Evolutionary conservation across 2,113 vertebrate genomes (phyloP).

Genomic region (Amphiprion ocellaris): DNA sequence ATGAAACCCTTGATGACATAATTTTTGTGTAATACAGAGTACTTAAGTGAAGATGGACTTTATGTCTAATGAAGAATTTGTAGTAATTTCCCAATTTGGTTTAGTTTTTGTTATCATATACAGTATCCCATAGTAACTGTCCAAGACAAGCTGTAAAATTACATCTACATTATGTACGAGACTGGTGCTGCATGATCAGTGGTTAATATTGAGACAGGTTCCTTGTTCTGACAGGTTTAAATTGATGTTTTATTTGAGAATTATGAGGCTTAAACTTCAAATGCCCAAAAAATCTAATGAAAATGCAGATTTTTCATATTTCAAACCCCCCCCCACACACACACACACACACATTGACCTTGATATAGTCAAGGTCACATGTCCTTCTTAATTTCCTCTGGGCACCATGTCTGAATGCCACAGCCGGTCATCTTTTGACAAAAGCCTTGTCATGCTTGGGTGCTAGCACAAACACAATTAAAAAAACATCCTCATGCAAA

Average conservation of each 20-base stretch:
- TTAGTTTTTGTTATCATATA: conserved; percentile 13
- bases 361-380: neutral
- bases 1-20: too few species aligned
- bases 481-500: conserved; percentile 59
- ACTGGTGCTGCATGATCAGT: too few species aligned
- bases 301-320: too few species aligned
- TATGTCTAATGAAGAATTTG: neutral
- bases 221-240: too few species aligned
- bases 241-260: too few species aligned
- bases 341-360: neutral
- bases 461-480: conserved; percentile 64
- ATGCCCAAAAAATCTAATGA: too few species aligned
- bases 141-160: conserved; percentile 2
- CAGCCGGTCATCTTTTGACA: conserved; percentile 38
- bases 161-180: neutral
- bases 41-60: neutral
- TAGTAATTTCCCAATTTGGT: conserved; percentile 29
- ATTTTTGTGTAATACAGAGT: too few species aligned
- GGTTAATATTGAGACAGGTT: too few species aligned
- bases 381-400: neutral
- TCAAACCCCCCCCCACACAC: too few species aligned
- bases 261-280: too few species aligned
- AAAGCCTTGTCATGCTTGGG: conserved; percentile 53
- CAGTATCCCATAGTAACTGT: conserved; percentile 14
- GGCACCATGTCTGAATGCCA: conserved; percentile 8